Percentiles rank a stretch among this genome's conserved stretches.
Evolutionary conservation across 1,140 invertebrate species (phyloP).

Genomic region (Onthophagus taurus): DNA sequence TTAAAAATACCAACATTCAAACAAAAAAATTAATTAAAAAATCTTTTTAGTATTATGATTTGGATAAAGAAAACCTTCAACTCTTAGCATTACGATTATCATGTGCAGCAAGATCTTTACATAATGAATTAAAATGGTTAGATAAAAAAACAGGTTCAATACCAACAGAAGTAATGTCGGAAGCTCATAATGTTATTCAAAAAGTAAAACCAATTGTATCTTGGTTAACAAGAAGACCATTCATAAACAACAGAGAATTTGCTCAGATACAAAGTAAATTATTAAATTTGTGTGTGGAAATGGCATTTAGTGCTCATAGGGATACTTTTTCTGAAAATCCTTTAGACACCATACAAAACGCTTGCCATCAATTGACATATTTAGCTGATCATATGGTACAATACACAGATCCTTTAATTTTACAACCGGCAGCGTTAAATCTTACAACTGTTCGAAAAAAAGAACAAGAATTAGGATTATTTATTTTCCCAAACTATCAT

Average conservation of each 20-base stretch:
- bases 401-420: constrained; percentile 73
- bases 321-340: constrained; percentile 79
- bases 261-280: constrained; percentile 57
- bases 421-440: constrained; percentile 80
- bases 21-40: too few relatives aligned
- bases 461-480: constrained; percentile 69
- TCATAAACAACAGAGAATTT: constrained; percentile 59
- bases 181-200: constrained; percentile 72
- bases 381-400: constrained; percentile 82
- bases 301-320: constrained; percentile 76
- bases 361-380: constrained; percentile 60
- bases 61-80: constrained; percentile 85
- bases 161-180: constrained; percentile 71
- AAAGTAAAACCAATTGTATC: constrained; percentile 79
- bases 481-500: constrained; percentile 74
- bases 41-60: constrained; percentile 70
- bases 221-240: constrained; percentile 74
- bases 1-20: too few relatives aligned
- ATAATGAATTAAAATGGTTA: constrained; percentile 54
- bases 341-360: constrained; percentile 58
- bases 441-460: constrained; percentile 78
- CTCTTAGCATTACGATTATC: constrained; percentile 74
- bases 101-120: constrained; percentile 71
- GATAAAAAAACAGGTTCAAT: constrained; percentile 56
- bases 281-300: constrained; percentile 68